A percentile compares a stretch with the other conserved stretches of the same genome.
phyloP scores from a whole-genome alignment of 2,888 invertebrate genomes.

The Limenitis arthemis region DNA sequence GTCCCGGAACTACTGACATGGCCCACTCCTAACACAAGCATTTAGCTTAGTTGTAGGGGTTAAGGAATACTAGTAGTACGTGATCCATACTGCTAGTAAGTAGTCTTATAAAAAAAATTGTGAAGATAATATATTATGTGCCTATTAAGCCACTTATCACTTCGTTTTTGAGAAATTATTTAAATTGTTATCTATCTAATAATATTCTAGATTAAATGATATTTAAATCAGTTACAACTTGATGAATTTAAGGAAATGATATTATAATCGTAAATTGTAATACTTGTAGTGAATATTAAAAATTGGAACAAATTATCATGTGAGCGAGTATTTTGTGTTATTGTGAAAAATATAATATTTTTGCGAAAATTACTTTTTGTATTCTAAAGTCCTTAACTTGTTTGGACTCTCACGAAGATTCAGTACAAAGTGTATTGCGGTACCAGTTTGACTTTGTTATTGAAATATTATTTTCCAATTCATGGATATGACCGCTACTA shows the following conservation, averaged over 20 bases:
- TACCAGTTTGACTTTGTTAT: too few relatives aligned
- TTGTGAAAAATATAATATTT: constrained; percentile 23
- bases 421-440: too few relatives aligned
- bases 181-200: background rate
- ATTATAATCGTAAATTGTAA: background rate
- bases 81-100: too few relatives aligned
- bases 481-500: too few relatives aligned
- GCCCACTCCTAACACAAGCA: too few relatives aligned
- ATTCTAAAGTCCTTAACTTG: background rate
- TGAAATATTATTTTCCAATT: too few relatives aligned
- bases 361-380: constrained; percentile 9
- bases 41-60: too few relatives aligned
- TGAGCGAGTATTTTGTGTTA: constrained; percentile 14
- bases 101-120: background rate
- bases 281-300: background rate
- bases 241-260: background rate
- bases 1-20: too few relatives aligned
- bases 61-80: too few relatives aligned
- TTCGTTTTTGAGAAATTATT: background rate
- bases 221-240: background rate
- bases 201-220: background rate
- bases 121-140: background rate
- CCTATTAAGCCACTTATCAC: background rate
- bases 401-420: too few relatives aligned
- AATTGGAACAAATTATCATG: background rate